Evolutionary conservation across 2,113 vertebrate species (phyloP), one percentile per base, ranked within the genome.

Genomic region (Aptenodytes patagonicus): DNA sequence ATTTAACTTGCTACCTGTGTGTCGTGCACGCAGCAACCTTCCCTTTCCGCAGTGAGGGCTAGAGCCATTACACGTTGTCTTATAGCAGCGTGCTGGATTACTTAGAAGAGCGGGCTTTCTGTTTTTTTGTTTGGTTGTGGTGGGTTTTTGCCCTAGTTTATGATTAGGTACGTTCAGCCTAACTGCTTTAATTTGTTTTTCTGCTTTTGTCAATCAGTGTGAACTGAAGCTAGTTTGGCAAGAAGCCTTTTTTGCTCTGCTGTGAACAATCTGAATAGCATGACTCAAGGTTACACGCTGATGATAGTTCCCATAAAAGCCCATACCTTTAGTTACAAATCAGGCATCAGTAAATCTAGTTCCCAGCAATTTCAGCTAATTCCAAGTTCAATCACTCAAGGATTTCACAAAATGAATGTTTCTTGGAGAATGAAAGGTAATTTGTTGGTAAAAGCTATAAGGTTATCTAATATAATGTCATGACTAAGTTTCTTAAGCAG

Each of bases 1-100:
- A 72, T 96, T 62, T 10, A 36, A 29, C 32, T 26, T 11, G 6
- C n/a, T 40, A 24, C 36, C 64, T 22, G 32, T 6, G 13, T 20
- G 31, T 19, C 3, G 1, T 13, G 40, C 60, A 20, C 1, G 2
- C 24, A 14, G 51, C 55, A 51, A 10, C 49, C 18, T 69, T 20
- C 15, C 28, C 69, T 44, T 52, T 42, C 42, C 11, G 1, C 17
- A 3, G n/a, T 3, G 21, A 44, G n/a, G 34, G 17, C 55, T 13
- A 8, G 22, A 66, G 52, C 77, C 15, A 0, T 62, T 9, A 1
- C 65, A 4, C 2, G 0, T 32, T 13, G 19, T 19, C 57, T 19
- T 19, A 3, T 1, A 32, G 22, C 62, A 47, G 16, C 5, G 2
- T 44, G 25, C 24, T 21, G 2, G 12, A 15, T 16, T 14, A 8